Evolutionary conservation across 2,888 invertebrate genomes (phyloP).

Genomic region (Lepidocyrtinus sp.): DNA sequence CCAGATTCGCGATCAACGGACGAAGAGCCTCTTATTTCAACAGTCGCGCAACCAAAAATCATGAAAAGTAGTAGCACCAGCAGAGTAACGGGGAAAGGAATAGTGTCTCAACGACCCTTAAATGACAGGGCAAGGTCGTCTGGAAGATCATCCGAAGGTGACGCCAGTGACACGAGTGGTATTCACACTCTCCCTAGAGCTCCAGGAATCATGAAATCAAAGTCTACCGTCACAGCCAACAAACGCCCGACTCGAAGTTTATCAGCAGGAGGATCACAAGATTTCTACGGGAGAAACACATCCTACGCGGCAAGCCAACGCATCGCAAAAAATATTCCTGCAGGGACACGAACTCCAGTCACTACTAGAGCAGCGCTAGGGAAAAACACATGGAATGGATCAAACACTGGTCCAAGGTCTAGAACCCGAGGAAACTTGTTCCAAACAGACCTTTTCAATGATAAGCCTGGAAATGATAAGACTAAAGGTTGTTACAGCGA

Average conservation of each 20-base stretch:
- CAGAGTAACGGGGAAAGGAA: slow-evolving; percentile 69
- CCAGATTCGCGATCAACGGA: slow-evolving; percentile 71
- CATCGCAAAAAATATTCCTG: slow-evolving; percentile 21
- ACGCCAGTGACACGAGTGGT: slow-evolving; percentile 33
- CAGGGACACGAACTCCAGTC: slow-evolving; percentile 45
- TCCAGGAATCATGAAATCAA: slow-evolving; percentile 39
- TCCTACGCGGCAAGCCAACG: slow-evolving; percentile 38
- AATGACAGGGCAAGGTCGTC: slow-evolving; percentile 47
- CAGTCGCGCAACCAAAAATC: slow-evolving; percentile 77
- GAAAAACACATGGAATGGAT: slow-evolving; percentile 70
- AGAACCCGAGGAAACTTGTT: slow-evolving; percentile 67
- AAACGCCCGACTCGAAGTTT: slow-evolving; percentile 64
- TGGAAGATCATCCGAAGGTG: slow-evolving; percentile 47
- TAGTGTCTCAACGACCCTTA: slow-evolving; percentile 17
- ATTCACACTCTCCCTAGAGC: slow-evolving; percentile 43
- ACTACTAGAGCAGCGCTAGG: slow-evolving; percentile 47
- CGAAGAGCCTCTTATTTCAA: slow-evolving; percentile 64
- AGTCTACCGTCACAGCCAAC: slow-evolving; percentile 48
- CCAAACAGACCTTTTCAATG: slow-evolving; percentile 63
- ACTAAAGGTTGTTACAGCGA: slow-evolving; percentile 22
- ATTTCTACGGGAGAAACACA: slow-evolving; percentile 63
- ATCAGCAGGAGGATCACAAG: slow-evolving; percentile 67
- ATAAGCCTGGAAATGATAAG: slow-evolving; percentile 27
- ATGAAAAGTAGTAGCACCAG: slow-evolving; percentile 74
- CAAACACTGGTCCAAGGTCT: slow-evolving; percentile 53